Evolutionary conservation across 2,797 vertebrate genomes (phyloP).

Genomic region (Columba guinea): DNA sequence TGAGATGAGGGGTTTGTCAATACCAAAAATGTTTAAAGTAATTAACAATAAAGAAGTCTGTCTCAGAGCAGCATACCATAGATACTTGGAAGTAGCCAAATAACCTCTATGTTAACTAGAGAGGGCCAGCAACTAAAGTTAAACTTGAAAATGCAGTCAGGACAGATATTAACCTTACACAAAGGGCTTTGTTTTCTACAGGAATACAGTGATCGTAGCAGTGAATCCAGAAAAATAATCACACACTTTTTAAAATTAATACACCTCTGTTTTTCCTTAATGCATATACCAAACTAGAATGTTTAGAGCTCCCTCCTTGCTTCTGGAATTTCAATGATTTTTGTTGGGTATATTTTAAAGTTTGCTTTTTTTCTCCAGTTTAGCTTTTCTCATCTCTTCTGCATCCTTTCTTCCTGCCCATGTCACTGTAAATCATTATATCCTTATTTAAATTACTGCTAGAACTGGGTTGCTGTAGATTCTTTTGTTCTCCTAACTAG

Average conservation of each 20-base stretch:
- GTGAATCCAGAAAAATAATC: slow-evolving; percentile 34
- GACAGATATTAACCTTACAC: slow-evolving; percentile 56
- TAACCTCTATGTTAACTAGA: slow-evolving; percentile 64
- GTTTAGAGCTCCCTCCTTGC: background rate
- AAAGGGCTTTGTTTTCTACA: slow-evolving; percentile 75
- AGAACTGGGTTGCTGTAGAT: slow-evolving; percentile 39
- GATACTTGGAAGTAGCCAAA: slow-evolving; percentile 73
- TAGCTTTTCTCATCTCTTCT: background rate
- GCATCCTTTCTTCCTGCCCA: background rate
- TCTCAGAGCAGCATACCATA: slow-evolving; percentile 73
- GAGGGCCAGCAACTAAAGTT: slow-evolving; percentile 59
- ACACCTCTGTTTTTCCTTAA: background rate
- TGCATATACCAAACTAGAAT: background rate
- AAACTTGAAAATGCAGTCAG: slow-evolving; percentile 64
- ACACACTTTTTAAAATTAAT: background rate
- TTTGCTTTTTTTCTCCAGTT: background rate
- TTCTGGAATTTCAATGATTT: background rate
- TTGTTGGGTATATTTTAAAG: background rate
- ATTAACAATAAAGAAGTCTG: slow-evolving; percentile 38
- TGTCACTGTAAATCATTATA: slow-evolving; percentile 10
- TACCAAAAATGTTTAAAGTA: slow-evolving; percentile 82
- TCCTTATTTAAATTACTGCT: slow-evolving; percentile 42
- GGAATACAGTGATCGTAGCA: slow-evolving; percentile 51
- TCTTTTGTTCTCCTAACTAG: background rate
- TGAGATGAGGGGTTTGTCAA: slow-evolving; percentile 75